Evolutionary conservation across 2,113 vertebrate genomes (phyloP).

Genomic region (Tursiops truncatus): DNA sequence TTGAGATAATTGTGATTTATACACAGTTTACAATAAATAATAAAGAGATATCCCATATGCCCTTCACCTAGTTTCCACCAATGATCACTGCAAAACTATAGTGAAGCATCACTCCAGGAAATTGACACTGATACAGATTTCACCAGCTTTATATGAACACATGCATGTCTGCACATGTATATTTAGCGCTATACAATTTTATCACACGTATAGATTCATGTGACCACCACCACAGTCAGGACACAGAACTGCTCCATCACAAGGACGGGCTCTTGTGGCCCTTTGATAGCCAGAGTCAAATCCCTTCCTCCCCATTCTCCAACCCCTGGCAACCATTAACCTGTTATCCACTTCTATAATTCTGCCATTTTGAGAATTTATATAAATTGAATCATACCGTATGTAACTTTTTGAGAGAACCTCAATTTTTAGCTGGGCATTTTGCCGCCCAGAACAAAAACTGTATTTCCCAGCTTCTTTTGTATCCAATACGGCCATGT

Average conservation of each 20-base stretch:
- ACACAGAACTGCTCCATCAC: background rate
- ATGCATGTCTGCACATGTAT: fast-evolving
- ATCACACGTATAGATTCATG: background rate
- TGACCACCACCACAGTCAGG: background rate
- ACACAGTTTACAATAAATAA: background rate
- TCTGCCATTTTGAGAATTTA: background rate
- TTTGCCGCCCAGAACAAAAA: background rate
- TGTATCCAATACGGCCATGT: background rate
- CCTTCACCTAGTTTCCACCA: background rate
- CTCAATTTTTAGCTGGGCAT: background rate
- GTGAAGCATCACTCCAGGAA: background rate
- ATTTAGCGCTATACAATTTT: background rate
- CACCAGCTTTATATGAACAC: background rate
- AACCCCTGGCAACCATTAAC: background rate
- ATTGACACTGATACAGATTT: background rate
- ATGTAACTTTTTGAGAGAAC: conserved; percentile 1
- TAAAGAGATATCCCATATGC: background rate
- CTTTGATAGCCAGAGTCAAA: background rate
- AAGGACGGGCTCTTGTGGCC: background rate
- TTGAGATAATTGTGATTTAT: background rate
- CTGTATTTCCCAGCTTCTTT: background rate
- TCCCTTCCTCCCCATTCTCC: background rate
- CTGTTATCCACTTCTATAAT: background rate
- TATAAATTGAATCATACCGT: background rate
- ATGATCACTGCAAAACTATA: background rate